Evolutionary conservation across 2,797 vertebrate genomes (phyloP).

Genomic region (Paguma larvata): DNA sequence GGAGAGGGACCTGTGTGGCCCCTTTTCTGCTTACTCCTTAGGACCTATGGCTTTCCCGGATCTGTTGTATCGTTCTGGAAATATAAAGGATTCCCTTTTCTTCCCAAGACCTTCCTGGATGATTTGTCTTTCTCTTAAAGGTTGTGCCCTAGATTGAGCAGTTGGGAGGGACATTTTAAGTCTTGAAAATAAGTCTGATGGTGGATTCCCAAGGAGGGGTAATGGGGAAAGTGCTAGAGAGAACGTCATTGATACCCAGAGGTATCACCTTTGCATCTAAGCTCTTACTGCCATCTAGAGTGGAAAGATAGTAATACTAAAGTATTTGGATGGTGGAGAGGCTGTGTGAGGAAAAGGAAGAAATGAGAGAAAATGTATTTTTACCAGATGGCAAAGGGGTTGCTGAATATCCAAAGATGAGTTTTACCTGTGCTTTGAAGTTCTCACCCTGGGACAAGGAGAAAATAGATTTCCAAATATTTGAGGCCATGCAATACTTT

Average conservation of each 20-base stretch:
- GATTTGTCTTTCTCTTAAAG: constrained; percentile 7
- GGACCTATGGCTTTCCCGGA: not conserved
- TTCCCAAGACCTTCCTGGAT: constrained; percentile 55
- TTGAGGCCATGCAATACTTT: not conserved
- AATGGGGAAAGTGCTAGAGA: not conserved
- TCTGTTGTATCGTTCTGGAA: not conserved
- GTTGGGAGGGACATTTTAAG: not conserved
- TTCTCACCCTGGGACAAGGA: not conserved
- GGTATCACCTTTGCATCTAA: not conserved
- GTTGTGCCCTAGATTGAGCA: not conserved
- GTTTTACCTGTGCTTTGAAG: not conserved
- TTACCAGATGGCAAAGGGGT: not conserved
- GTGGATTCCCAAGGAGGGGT: not conserved
- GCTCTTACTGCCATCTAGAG: constrained; percentile 86
- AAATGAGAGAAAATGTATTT: not conserved
- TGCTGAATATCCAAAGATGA: not conserved
- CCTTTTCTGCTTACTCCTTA: not conserved
- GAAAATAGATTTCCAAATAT: not conserved
- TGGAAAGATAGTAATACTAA: constrained; percentile 32
- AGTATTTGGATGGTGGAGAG: not conserved
- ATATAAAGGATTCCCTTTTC: constrained; percentile 30
- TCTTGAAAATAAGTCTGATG: not conserved
- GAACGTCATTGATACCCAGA: fast-evolving
- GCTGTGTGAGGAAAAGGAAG: not conserved
- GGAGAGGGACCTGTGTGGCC: not conserved